Evolutionary conservation across 2,888 invertebrate species (phyloP).

Genomic region (Drosophila stalkeri): DNA sequence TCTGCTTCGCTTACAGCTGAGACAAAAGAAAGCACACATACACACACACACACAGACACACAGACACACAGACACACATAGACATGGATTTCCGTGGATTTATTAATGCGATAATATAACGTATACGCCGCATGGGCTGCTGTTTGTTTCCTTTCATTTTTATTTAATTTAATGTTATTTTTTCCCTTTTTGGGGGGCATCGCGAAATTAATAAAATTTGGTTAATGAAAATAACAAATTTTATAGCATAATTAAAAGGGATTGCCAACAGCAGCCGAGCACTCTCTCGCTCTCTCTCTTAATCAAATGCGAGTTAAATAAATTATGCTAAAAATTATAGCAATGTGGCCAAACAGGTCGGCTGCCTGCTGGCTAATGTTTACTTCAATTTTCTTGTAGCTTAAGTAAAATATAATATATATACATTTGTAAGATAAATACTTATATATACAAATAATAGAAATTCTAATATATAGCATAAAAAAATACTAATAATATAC

Average conservation of each 20-base stretch:
- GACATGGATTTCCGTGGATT: constrained; percentile 13
- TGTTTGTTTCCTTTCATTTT: constrained; percentile 8
- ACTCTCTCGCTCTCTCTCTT: constrained; percentile 7
- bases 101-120: constrained; percentile 56
- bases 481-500: no score
- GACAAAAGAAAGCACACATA: constrained; percentile 46
- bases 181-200: background rate
- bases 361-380: background rate
- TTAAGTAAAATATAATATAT: background rate
- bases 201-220: constrained; percentile 45
- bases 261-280: background rate
- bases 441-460: no score
- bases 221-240: constrained; percentile 52
- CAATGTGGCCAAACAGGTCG: background rate
- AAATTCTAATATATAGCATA: no score
- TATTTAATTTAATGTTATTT: constrained; percentile 9
- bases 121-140: constrained; percentile 47
- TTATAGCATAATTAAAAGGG: constrained; percentile 48
- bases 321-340: constrained; percentile 13
- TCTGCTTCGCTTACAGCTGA: constrained; percentile 54
- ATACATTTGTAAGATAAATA: background rate
- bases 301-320: constrained; percentile 38
- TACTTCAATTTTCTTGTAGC: background rate
- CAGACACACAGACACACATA: constrained; percentile 11
- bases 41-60: constrained; percentile 18